Evolutionary conservation across 2,113 vertebrate genomes (phyloP).

Genomic region (Neodontobutis hainanensis): DNA sequence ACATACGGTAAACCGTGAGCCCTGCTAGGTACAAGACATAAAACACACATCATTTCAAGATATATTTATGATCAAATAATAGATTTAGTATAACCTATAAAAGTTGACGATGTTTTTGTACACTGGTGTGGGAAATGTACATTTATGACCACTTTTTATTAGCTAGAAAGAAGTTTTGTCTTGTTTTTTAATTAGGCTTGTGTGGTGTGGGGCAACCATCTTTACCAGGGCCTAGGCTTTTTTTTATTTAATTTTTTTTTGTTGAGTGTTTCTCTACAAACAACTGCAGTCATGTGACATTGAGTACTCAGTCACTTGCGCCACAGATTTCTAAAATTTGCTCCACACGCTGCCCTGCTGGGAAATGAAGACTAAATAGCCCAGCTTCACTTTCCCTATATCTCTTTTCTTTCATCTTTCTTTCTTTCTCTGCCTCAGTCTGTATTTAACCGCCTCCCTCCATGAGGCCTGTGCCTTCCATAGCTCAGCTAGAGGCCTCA

Average conservation of each 20-base stretch:
- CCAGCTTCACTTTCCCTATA: constrained; percentile 23
- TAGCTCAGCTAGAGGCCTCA: constrained; percentile 59
- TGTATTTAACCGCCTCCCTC: constrained; percentile 24
- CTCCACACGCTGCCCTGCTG: neutral
- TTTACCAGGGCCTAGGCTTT: constrained; percentile 9
- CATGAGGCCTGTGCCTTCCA: constrained; percentile 67
- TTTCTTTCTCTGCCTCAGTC: constrained; percentile 21
- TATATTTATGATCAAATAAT: too few species aligned
- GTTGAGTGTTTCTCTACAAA: constrained; percentile 57
- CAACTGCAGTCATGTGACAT: constrained; percentile 64
- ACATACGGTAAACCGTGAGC: constrained; percentile 28
- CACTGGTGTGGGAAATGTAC: neutral
- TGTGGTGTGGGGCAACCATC: constrained; percentile 56
- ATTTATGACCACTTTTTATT: constrained; percentile 25
- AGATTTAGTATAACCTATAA: constrained; percentile 7
- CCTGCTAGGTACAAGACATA: too few species aligned
- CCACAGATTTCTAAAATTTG: neutral
- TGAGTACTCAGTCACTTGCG: constrained; percentile 46
- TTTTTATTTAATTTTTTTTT: neutral
- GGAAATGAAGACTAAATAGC: constrained; percentile 19
- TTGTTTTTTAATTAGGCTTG: constrained; percentile 26
- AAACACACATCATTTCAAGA: too few species aligned
- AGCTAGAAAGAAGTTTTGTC: constrained; percentile 26
- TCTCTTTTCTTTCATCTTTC: constrained; percentile 37
- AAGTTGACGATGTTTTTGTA: neutral